Evolutionary conservation across 2,888 invertebrate species (phyloP), one percentile per base, ranked within the genome.

Genomic region (Aethes cnicana): DNA sequence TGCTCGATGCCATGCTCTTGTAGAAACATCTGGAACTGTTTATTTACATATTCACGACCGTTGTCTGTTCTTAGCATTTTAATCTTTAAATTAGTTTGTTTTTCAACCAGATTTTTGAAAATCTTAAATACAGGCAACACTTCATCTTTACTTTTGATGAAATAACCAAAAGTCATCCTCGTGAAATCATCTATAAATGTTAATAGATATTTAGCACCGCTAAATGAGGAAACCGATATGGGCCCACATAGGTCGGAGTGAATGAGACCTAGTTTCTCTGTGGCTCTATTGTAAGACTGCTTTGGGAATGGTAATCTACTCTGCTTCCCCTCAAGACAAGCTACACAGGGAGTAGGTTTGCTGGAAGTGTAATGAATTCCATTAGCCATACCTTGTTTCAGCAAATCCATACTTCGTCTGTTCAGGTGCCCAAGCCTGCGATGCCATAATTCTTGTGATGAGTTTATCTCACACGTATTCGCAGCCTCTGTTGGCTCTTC

Each of bases 1-100:
- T 69, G 64, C 0, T 25, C n/a, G 12, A 72, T 72, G 8, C 64
- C 68, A 18, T 57, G 16, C 3, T 41, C 23, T 23, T 33, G 39
- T n/a, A 55, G 28, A 30, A 20, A 55, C 9, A 47, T 35, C 11
- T 46, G 44, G 21, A 71, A 56, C 12, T 53, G 35, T 8, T 26
- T 18, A 43, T 54, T 62, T n/a, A 41, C 5, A 49, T 58, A 64
- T 50, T 64, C 60, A 7, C 26, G 21, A 8, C 61, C 62, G 25
- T 59, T 58, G 41, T 63, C 63, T 2, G 56, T 50, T 21, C 58
- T 26, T 3, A 64, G 6, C 7, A 4, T 25, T 37, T 58, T 57
- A 9, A 63, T 42, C 11, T 47, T 52, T 25, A 32, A 33, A 4
- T 54, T 47, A 4, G 47, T 58, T 43, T 63, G 58, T 21, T 62